Evolutionary conservation across 1,140 invertebrate species (phyloP).

Genomic region (Temnothorax longispinosus): DNA sequence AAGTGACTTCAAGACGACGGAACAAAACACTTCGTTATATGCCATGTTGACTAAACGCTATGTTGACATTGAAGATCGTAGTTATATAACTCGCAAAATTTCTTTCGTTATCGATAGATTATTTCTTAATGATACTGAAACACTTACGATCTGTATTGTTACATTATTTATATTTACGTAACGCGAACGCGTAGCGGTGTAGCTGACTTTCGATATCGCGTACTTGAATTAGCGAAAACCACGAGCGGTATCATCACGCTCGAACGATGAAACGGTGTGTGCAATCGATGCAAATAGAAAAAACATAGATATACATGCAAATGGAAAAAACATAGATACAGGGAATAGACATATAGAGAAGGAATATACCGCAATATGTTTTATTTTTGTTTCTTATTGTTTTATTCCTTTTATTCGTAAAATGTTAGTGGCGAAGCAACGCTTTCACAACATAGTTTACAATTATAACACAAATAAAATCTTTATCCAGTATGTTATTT

Average conservation of each 20-base stretch:
- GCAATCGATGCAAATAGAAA: neutral
- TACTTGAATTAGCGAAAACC: neutral
- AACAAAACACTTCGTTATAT: neutral
- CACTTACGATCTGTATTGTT: neutral
- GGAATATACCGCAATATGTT: neutral
- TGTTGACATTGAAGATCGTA: neutral
- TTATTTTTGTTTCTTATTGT: neutral
- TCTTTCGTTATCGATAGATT: neutral
- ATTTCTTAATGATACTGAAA: neutral
- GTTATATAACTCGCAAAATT: neutral
- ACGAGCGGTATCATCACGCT: neutral
- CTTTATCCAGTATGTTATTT: neutral
- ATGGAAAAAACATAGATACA: neutral
- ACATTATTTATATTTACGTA: neutral
- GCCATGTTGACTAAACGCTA: neutral
- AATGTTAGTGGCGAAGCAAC: neutral
- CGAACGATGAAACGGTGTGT: neutral
- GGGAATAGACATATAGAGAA: neutral
- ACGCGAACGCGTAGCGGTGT: neutral
- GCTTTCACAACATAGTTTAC: neutral
- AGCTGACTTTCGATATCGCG: constrained; percentile 7
- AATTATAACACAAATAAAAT: constrained; percentile 4
- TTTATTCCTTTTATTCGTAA: neutral
- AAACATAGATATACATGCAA: neutral
- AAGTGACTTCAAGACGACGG: neutral